Evolutionary conservation across 2,888 invertebrate genomes (phyloP), one percentile per base, ranked within the genome.

Genomic region (Halocaridina rubra): DNA sequence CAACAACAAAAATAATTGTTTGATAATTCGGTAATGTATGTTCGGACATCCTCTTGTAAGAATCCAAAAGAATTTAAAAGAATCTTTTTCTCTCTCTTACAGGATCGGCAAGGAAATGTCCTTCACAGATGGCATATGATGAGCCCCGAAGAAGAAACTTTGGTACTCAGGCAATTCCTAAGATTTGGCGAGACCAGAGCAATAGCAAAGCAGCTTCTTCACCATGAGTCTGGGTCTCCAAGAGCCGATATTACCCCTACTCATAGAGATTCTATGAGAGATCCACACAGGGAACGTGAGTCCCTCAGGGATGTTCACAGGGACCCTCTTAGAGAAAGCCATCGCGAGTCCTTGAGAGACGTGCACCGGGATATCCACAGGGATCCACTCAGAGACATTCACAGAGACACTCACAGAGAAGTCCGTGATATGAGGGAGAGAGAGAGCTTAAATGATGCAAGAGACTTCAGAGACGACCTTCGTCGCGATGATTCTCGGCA

Each of bases 151-250:
- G 97, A 97, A 92, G 97, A 97, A 92, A 95, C 95, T 90, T 93
- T 97, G 92, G 96, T 97, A 89, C 93, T 97, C 89, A 96, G 97
- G 91, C 97, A 97, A 92, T 97, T 97, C 91, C 94, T 97, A 90
- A 94, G 96, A 90, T 96, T 97, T 90, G 95, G 95, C 90, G 96
- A 96, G 92, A 97, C 97, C 87, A 94, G 96, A 91, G 95, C 96
- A 89, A 94, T 95, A 90, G 95, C 95, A 89, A 94, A 95, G 89
- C 94, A 82, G 64, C 74, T 84, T 19, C 84, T 79, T 22, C 59
- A 74, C 5, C 79, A 84, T 39, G 82, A 82, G 19, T 71, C 67
- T 8, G 57, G 59, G 24, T 78, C 77, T 19, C 84, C 79, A n/a
- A 32, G 72, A 8, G 61, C 84, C 13, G 79, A 84, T 57, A 67